Percentiles rank a stretch among this genome's conserved stretches.
These are phyloP conservation scores for Cacoxenus indagator DNA, from an alignment of 2,888 invertebrate species.

Conservation along the genomic window DNA sequence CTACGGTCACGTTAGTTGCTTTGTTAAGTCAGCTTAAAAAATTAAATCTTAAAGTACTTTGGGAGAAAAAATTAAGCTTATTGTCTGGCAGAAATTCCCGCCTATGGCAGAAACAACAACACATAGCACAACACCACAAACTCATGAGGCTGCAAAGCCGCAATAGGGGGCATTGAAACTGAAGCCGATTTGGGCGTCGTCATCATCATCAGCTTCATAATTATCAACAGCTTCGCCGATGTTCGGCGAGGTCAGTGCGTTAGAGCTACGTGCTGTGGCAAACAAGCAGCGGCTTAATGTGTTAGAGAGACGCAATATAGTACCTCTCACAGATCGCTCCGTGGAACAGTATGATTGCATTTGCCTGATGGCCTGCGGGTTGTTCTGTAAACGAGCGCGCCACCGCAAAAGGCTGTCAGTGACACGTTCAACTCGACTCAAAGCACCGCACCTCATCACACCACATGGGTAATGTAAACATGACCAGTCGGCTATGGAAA, in stretches of 20 bases:
- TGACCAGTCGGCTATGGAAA: not conserved
- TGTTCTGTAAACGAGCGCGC: not conserved
- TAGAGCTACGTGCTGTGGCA: not conserved
- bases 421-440: not conserved
- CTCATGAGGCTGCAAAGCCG: conserved; percentile 2
- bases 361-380: not conserved
- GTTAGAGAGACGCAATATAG: too few relatives aligned
- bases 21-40: not conserved
- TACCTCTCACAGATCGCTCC: too few relatives aligned
- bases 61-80: conserved; percentile 6
- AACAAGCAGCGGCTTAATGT: conserved; percentile 3
- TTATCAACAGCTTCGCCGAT: not conserved
- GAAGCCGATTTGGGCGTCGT: not conserved
- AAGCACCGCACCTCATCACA: not conserved
- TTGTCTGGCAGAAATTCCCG: not conserved
- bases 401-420: not conserved
- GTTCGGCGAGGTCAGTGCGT: not conserved
- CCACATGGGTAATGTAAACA: conserved; percentile 3
- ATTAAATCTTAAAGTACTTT: not conserved
- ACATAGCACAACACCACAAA: not conserved
- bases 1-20: too few relatives aligned
- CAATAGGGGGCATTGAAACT: not conserved
- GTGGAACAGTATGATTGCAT: not conserved
- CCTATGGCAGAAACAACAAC: not conserved
- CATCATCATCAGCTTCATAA: not conserved